Conservation (phyloP, 92 coral and sea anemone species). For the Pocillopora grandis region DNA sequence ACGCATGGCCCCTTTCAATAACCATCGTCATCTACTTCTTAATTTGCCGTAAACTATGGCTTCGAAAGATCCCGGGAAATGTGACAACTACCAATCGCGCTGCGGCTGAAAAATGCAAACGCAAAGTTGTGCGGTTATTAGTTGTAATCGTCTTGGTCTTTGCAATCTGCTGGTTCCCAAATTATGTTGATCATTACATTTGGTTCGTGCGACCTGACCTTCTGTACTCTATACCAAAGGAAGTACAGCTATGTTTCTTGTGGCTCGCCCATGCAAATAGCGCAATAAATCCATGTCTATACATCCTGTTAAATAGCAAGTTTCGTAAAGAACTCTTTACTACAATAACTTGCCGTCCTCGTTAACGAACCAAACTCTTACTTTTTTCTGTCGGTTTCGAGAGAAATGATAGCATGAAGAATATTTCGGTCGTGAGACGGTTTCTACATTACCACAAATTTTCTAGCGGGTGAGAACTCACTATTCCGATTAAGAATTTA, state of each 20-base stretch:
- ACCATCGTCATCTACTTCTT: slow-evolving; percentile 12
- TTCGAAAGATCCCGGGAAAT: not conserved
- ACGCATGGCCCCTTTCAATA: slow-evolving; percentile 23
- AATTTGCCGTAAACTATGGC: slow-evolving; percentile 35
- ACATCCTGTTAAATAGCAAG: slow-evolving; percentile 7
- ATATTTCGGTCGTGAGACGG: too few species aligned
- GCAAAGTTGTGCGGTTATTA: too few species aligned
- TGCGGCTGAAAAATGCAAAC: too few species aligned
- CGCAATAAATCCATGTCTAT: slow-evolving; percentile 33
- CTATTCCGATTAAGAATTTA: too few species aligned
- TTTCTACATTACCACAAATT: too few species aligned
- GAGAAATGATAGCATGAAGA: too few species aligned
- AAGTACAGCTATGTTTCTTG: not conserved
- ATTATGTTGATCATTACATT: slow-evolving; percentile 1
- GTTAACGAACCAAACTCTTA: not conserved
- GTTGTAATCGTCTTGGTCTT: too few species aligned
- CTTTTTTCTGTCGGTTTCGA: too few species aligned
- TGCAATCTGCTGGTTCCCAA: too few species aligned
- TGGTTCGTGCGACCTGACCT: not conserved
- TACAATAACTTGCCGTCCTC: not conserved
- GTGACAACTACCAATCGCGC: too few species aligned
- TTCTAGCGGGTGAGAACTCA: too few species aligned
- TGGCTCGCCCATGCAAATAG: slow-evolving; percentile 49
- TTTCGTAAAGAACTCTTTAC: slow-evolving; percentile 19
- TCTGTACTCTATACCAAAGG: not conserved